Evolutionary conservation across 2,888 invertebrate species (phyloP).

Genomic region (Spisula subtruncata): DNA sequence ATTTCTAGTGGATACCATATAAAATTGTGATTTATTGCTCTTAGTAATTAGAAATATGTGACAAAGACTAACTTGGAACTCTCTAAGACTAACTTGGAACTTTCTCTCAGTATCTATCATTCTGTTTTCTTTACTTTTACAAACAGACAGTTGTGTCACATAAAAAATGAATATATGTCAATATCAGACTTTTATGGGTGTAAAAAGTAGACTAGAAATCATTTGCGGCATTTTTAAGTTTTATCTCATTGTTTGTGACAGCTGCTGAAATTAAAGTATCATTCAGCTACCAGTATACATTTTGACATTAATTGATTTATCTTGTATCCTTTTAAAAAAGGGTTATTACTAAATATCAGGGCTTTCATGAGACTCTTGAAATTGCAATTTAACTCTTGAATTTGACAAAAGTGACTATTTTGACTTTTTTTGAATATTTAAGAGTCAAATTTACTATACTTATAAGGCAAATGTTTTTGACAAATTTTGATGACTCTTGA

Average conservation of each 20-base stretch:
- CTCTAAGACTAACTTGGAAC: neutral
- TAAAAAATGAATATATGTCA: constrained; percentile 10
- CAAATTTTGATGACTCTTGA: no score
- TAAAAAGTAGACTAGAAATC: neutral
- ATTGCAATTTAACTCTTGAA: no score
- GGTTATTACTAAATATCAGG: no score
- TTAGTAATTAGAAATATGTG: constrained; percentile 25
- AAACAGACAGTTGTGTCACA: neutral
- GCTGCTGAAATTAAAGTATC: neutral
- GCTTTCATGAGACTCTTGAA: no score
- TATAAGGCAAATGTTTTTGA: no score
- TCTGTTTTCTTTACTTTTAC: neutral
- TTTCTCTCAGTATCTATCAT: neutral
- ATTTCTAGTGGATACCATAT: constrained; percentile 12
- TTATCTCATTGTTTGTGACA: neutral
- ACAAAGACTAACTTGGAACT: constrained; percentile 9
- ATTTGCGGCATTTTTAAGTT: neutral
- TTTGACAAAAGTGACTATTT: no score
- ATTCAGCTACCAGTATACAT: no score
- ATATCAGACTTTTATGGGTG: constrained; percentile 13
- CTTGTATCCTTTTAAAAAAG: no score
- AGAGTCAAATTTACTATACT: no score
- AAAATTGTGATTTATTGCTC: constrained; percentile 25
- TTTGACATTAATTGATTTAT: no score
- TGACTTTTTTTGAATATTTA: neutral